phyloP scores from a whole-genome alignment of 1,140 invertebrate species.

The Drosophila mauritiana region DNA sequence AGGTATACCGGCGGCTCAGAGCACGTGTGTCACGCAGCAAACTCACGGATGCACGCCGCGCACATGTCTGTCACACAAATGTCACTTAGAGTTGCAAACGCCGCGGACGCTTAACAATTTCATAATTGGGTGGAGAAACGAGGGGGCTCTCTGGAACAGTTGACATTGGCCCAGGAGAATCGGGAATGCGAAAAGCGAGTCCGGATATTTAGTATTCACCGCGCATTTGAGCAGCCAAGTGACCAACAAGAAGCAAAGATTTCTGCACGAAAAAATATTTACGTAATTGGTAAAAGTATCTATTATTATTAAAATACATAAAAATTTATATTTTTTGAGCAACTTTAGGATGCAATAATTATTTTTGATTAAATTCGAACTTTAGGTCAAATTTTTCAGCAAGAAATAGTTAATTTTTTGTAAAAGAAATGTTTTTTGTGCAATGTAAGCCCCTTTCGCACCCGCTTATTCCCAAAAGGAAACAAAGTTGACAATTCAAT shows the following conservation, averaged over 20 bases:
- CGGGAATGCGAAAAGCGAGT: constrained; percentile 29
- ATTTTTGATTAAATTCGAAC: no score
- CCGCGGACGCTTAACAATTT: constrained; percentile 71
- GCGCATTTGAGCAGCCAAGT: constrained; percentile 30
- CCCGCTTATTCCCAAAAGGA: constrained; percentile 3
- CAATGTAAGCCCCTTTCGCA: background rate
- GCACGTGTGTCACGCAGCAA: constrained; percentile 51
- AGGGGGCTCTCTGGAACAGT: constrained; percentile 7
- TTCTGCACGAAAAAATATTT: constrained; percentile 13
- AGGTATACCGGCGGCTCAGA: constrained; percentile 9
- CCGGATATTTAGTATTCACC: constrained; percentile 32
- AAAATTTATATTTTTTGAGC: background rate
- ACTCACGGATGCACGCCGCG: constrained; percentile 73
- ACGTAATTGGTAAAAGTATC: background rate
- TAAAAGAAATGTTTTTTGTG: background rate
- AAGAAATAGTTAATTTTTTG: no score
- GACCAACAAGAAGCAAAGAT: constrained; percentile 27
- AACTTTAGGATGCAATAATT: no score
- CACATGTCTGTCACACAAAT: constrained; percentile 80
- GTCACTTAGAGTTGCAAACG: constrained; percentile 76
- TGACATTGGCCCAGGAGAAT: constrained; percentile 29
- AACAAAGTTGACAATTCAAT: constrained; percentile 71
- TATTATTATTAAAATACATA: no score
- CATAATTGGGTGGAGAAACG: constrained; percentile 66
- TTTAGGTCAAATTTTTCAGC: no score